phyloP scores from a whole-genome alignment of 2,113 vertebrate species.

The Lophochroa leadbeateri region DNA sequence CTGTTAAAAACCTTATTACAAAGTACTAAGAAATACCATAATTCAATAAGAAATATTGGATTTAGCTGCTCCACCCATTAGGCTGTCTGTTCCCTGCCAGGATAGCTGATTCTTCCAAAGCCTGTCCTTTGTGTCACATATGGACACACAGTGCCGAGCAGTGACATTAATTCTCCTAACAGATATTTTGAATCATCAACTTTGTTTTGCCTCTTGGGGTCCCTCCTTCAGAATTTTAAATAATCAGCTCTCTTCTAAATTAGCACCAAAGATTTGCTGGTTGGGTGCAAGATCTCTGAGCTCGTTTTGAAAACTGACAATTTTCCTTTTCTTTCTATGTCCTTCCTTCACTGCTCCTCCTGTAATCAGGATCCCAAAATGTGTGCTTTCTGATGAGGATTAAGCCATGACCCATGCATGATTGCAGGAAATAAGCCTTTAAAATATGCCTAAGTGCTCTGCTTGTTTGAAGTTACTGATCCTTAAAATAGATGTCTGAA shows the following conservation, averaged over 20 bases:
- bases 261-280: background rate
- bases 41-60: background rate
- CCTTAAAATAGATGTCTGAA: constrained; percentile 60
- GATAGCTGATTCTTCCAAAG: background rate
- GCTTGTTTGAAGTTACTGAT: constrained; percentile 57
- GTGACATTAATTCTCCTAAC: background rate
- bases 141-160: background rate
- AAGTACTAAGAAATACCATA: background rate
- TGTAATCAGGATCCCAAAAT: background rate
- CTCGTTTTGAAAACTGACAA: background rate
- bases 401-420: constrained; percentile 27
- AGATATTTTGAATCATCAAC: background rate
- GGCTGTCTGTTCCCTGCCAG: background rate
- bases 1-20: background rate
- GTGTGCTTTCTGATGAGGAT: constrained; percentile 25
- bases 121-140: background rate
- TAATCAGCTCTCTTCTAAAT: background rate
- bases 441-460: constrained; percentile 50
- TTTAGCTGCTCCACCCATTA: background rate
- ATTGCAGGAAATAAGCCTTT: constrained; percentile 62
- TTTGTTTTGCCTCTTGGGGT: background rate
- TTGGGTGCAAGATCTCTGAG: background rate
- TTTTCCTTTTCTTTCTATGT: background rate
- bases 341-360: background rate
- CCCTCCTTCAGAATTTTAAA: background rate